Percentiles rank a stretch among this genome's conserved stretches.
Conservation (phyloP, 1,140 invertebrate species). For the Philotrypesis tridentata region DNA sequence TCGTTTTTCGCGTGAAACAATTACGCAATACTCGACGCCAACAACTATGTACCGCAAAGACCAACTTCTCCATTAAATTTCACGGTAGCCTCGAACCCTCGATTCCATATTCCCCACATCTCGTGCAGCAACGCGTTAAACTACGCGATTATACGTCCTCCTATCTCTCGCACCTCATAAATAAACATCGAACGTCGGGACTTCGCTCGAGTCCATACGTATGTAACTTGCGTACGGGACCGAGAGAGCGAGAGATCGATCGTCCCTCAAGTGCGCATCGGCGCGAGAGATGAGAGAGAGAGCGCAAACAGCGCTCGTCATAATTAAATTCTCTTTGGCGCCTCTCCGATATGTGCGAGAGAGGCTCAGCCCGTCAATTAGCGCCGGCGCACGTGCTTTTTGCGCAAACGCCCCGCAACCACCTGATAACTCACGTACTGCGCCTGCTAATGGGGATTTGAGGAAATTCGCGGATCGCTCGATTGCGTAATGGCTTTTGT, state of each 20-base stretch:
- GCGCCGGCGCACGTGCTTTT: not conserved
- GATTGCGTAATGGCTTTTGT: no score
- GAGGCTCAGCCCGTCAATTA: not conserved
- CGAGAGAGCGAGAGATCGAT: no score
- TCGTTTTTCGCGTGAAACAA: no score
- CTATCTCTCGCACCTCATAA: not conserved
- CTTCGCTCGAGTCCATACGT: not conserved
- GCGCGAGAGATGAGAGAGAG: not conserved
- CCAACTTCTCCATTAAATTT: not conserved
- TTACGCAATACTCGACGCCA: not conserved
- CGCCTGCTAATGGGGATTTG: not conserved
- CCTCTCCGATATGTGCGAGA: not conserved
- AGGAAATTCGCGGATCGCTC: no score
- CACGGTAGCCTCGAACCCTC: not conserved
- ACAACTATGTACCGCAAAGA: not conserved
- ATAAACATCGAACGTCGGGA: not conserved
- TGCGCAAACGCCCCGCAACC: not conserved
- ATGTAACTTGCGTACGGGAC: not conserved
- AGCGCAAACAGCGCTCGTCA: not conserved
- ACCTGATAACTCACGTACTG: not conserved
- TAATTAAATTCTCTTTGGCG: not conserved
- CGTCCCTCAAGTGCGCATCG: not conserved
- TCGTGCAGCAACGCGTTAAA: not conserved
- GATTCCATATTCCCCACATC: not conserved
- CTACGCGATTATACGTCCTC: not conserved